Conservation (phyloP, 2,888 invertebrate species). For the Tetrapedia diversipes region DNA sequence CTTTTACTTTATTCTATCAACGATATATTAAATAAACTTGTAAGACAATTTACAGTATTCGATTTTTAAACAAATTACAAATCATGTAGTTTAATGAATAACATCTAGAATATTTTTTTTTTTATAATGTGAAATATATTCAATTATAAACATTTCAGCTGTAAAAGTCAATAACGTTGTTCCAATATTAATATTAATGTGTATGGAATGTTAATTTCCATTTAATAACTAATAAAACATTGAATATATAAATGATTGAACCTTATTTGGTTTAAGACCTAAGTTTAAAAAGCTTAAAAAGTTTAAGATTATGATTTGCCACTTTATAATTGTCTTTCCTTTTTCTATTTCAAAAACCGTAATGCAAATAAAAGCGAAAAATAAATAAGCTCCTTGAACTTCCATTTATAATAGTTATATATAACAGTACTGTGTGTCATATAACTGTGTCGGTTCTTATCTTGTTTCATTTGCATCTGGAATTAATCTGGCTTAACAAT, state of each 20-base stretch:
- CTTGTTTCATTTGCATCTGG: constrained; percentile 41
- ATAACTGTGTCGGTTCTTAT: constrained; percentile 27
- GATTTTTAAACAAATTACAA: constrained; percentile 36
- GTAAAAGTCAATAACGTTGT: constrained; percentile 19
- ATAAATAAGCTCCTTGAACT: constrained; percentile 48
- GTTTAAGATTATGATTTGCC: constrained; percentile 17
- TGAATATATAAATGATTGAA: constrained; percentile 6
- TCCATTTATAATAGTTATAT: constrained; percentile 35
- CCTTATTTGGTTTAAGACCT: not conserved
- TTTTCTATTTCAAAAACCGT: constrained; percentile 26
- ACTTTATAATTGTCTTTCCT: constrained; percentile 26
- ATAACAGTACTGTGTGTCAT: constrained; percentile 42
- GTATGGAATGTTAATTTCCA: constrained; percentile 49
- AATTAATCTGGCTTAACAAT: constrained; percentile 42
- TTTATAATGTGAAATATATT: constrained; percentile 26
- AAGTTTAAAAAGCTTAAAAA: too few relatives aligned
- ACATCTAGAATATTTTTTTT: constrained; percentile 3
- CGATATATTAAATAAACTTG: constrained; percentile 38
- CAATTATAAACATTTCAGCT: constrained; percentile 21
- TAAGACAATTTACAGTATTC: constrained; percentile 46
- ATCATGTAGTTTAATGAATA: constrained; percentile 20
- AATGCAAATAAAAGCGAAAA: constrained; percentile 39
- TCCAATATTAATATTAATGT: constrained; percentile 12
- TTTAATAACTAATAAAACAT: constrained; percentile 5
- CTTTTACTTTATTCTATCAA: constrained; percentile 50